Base-by-base conservation (phyloP, 2,797 vertebrate species). In the Poeciliopsis turneri region DNA sequence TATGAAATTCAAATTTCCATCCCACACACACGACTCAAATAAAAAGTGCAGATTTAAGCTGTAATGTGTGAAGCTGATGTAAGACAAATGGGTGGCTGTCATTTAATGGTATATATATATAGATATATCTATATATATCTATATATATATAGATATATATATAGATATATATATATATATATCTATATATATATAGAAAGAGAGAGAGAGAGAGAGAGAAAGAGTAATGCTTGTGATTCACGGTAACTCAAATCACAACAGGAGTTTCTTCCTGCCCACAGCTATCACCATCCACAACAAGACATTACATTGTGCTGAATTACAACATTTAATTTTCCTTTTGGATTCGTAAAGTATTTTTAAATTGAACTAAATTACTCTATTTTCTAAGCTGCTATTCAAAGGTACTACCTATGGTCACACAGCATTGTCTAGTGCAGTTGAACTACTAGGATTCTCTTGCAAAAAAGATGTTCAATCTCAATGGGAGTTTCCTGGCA, bases 31-130 rank as follows among this genome's bases (percentile, higher is more conserved):
- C 39, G 64, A 76, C 78, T 76, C 41, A 74, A 73, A 76, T 49
- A 55, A 79, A 86, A 77, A 74, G 71, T 74, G 28, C 57, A 66
- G 5, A 83, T 53, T 79, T 78, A 78, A 28, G 39, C 77, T 23
- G 23, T 64, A 51, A 77, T 59, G 68, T 43, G 16, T 76, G 75
- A 81, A 76, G 66, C 13, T 0, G 5, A 64, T 71, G 73, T 75
- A 66, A 83, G 72, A n/a, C 2, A 9, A 77, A 64, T 20, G 25
- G n/a, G 45, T 75, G n/a, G 79, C 69, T 45, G 53, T 51, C 13
- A 57, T 46, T 7, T 77, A 75, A 1, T 72, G 55, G 43, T 4
- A 8, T 10, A n/a, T 33, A 28, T 25, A 8, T 20, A 51, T 46
- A 45, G 72, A 69, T n/a, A 72, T n/a, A 15, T n/a, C 12, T 64